A percentile compares a stretch with the other conserved stretches of the same genome.
Conservation (phyloP, 2,888 invertebrate genomes). For the Adineta ricciae region DNA sequence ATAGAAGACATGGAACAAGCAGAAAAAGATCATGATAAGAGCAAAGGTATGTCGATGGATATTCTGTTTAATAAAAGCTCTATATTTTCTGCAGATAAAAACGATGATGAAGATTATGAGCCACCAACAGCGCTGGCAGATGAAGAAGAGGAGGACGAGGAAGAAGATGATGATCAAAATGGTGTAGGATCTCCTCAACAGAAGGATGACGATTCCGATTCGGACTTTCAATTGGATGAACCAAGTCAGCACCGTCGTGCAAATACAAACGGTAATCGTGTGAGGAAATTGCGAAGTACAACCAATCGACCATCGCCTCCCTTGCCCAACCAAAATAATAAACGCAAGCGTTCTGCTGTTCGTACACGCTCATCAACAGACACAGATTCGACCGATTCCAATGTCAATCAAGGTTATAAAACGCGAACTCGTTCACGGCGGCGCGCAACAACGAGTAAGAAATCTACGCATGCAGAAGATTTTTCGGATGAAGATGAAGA, state of each 20-base stretch:
- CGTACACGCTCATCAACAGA: conserved; percentile 12
- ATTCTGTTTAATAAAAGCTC: background rate
- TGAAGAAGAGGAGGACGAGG: conserved; percentile 20
- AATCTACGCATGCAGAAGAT: background rate
- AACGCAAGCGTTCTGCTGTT: background rate
- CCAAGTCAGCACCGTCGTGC: background rate
- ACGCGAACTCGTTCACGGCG: background rate
- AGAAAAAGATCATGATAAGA: background rate
- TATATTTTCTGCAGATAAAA: background rate
- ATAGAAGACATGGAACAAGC: background rate
- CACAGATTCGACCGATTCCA: background rate
- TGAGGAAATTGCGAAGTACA: background rate
- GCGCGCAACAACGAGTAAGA: background rate
- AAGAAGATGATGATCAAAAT: conserved; percentile 10
- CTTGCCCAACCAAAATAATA: background rate
- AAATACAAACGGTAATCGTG: background rate
- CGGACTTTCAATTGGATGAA: background rate
- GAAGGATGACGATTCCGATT: conserved; percentile 13
- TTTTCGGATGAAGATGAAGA: background rate
- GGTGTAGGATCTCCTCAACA: background rate
- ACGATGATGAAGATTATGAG: background rate
- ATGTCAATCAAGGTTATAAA: background rate
- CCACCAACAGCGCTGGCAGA: background rate
- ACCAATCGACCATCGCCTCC: background rate
- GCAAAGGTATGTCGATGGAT: background rate